These are phyloP conservation scores for Adelges cooleyi DNA, from an alignment of 1,140 invertebrate genomes.

Conservation along the genomic window DNA sequence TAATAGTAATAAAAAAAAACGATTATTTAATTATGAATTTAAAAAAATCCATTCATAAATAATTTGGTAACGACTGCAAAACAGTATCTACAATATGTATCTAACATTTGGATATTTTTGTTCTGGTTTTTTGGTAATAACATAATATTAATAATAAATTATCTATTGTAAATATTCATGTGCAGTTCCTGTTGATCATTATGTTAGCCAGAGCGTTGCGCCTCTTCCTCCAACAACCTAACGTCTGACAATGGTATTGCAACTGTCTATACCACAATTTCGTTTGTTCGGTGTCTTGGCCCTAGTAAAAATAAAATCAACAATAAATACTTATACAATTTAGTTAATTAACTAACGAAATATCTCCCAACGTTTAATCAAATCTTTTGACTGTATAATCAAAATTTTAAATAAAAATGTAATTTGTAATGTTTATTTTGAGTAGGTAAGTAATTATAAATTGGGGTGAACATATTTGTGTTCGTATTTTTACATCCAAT, in stretches of 20 bases:
- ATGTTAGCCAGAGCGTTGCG: conserved; percentile 88
- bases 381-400: too few species aligned
- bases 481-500: too few species aligned
- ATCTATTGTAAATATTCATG: neutral
- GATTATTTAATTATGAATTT: too few species aligned
- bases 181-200: conserved; percentile 70
- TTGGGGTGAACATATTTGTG: too few species aligned
- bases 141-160: neutral
- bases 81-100: neutral
- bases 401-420: too few species aligned
- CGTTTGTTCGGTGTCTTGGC: conserved; percentile 71
- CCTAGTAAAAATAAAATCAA: conserved; percentile 48
- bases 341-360: too few species aligned
- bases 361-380: too few species aligned
- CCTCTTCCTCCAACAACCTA: conserved; percentile 80
- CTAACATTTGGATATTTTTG: too few species aligned
- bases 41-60: neutral
- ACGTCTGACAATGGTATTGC: conserved; percentile 77
- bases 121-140: neutral
- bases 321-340: too few species aligned
- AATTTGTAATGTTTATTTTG: too few species aligned
- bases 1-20: too few species aligned
- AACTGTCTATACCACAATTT: conserved; percentile 78
- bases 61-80: neutral
- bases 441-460: too few species aligned